Conservation (phyloP, 92 coral and sea anemone species). For the Zoanthus sociatus region DNA sequence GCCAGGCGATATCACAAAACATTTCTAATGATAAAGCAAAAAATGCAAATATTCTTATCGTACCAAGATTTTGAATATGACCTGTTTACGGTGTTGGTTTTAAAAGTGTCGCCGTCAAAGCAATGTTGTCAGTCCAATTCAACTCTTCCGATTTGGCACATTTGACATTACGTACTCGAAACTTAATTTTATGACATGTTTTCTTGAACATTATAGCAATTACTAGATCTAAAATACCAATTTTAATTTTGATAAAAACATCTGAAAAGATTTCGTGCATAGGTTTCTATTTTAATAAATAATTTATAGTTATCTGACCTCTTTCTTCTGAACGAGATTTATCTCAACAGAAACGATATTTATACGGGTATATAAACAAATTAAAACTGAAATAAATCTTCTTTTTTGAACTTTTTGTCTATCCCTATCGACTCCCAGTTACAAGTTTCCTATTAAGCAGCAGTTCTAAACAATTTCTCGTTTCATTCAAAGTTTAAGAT, state of each 20-base stretch:
- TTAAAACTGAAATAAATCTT: too few relatives aligned
- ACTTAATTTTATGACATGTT: background rate
- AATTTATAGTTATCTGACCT: background rate
- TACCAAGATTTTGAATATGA: background rate
- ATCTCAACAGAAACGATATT: background rate
- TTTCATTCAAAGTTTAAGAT: too few relatives aligned
- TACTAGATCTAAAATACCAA: background rate
- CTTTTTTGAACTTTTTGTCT: too few relatives aligned
- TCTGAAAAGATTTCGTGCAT: background rate
- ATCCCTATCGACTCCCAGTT: too few relatives aligned
- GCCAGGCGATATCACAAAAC: too few relatives aligned
- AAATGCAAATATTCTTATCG: slow-evolving; percentile 4
- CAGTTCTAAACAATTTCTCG: too few relatives aligned
- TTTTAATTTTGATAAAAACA: background rate
- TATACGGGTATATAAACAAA: background rate
- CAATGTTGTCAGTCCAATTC: background rate
- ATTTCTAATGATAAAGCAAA: background rate
- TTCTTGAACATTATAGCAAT: background rate
- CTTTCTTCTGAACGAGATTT: background rate
- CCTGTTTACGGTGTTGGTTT: background rate
- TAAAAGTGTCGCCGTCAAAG: background rate
- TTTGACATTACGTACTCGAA: background rate
- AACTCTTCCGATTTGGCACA: background rate
- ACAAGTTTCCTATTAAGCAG: too few relatives aligned
- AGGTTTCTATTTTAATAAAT: background rate